Evolutionary conservation across 2,113 vertebrate species (phyloP), one percentile per base, ranked within the genome.

Genomic region (Riparia riparia): DNA sequence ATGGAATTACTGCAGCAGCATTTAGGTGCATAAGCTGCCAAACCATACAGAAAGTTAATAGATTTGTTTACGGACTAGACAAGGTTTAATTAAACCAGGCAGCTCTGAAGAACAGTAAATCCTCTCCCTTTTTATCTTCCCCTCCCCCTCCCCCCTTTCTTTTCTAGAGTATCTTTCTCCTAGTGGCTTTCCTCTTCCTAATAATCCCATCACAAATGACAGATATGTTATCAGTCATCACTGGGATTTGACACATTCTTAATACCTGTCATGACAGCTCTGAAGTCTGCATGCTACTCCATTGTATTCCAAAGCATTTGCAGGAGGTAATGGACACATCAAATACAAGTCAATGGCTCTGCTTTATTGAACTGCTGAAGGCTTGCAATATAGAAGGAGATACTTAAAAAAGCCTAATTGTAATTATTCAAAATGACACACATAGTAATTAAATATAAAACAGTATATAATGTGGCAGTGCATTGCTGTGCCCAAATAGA

Each of bases 191-290:
- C 47, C n/a, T 84, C 86, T 93, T 91, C 56, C 78, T 95, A 93
- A 95, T 96, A 97, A 95, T 96, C 89, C 84, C 84, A 96, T 96
- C 97, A 95, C 72, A 89, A 94, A 93, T 96, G 97, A 96, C 96
- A 96, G 91, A 96, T 97, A 94, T 95, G 96, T 97, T 97, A 97
- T 96, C 95, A 96, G 93, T 65, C 71, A 95, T 96, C 97, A 91
- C 60, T 94, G 63, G 88, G 93, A 97, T 94, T 82, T 95, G 90
- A 97, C 95, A 95, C 49, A 12, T 97, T 90, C 91, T 94, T 95
- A 96, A 97, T 96, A 96, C 90, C 94, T 95, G 87, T 94, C 95
- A 94, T 41, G 93, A 97, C 82, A 96, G 95, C 82, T 96, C 83
- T 91, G 77, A 97, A 96, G 90, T 82, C 90, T 93, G 82, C 54